These are phyloP conservation scores for Sceloporus undulatus DNA, from an alignment of 2,113 vertebrate species.

Conservation along the genomic window DNA sequence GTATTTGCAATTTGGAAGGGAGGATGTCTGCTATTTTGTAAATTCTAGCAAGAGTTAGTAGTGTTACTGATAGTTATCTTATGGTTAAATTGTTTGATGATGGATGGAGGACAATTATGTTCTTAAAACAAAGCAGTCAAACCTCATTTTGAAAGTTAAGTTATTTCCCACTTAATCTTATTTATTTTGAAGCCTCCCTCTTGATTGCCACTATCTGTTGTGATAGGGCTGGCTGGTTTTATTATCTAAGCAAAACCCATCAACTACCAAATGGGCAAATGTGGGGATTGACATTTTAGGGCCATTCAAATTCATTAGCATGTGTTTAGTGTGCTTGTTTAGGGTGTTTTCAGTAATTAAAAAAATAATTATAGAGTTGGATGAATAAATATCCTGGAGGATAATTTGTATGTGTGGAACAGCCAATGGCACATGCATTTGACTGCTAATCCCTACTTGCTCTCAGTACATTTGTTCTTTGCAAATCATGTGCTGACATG, in stretches of 20 bases:
- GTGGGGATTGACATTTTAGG: slow-evolving; percentile 48
- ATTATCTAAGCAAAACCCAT: slow-evolving; percentile 41
- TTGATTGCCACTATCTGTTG: slow-evolving; percentile 28
- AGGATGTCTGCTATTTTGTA: neutral
- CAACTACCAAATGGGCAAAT: slow-evolving; percentile 37
- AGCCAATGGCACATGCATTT: slow-evolving; percentile 71
- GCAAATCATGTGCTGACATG: slow-evolving; percentile 77
- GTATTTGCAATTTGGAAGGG: neutral
- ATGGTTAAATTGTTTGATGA: slow-evolving; percentile 3
- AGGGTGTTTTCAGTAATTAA: slow-evolving; percentile 68
- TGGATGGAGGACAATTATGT: neutral
- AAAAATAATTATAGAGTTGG: slow-evolving; percentile 74
- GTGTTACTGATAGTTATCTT: neutral
- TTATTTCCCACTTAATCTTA: slow-evolving; percentile 22
- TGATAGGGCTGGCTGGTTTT: slow-evolving; percentile 30
- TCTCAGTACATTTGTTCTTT: slow-evolving; percentile 68
- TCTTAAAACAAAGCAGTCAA: neutral
- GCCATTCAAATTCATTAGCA: slow-evolving; percentile 47
- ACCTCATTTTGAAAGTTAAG: slow-evolving; percentile 37
- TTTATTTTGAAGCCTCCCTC: slow-evolving; percentile 41
- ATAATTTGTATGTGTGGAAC: slow-evolving; percentile 70
- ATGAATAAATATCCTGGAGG: slow-evolving; percentile 71
- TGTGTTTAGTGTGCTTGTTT: slow-evolving; percentile 53
- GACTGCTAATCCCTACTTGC: slow-evolving; percentile 71
- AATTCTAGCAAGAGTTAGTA: neutral